Conservation (phyloP, 2,797 vertebrate genomes). For the Onychomys arenicola region DNA sequence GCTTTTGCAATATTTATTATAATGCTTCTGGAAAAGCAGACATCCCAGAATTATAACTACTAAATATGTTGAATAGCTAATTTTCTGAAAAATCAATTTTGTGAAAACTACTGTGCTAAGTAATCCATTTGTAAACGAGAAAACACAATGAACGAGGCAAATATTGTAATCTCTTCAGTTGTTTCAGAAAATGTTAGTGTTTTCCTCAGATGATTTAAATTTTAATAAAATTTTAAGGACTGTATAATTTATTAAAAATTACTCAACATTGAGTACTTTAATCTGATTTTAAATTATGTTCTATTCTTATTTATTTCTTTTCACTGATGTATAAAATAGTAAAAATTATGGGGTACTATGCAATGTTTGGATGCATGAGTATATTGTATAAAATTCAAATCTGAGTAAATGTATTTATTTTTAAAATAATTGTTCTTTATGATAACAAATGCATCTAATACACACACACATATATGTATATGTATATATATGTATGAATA, state of each 20-base stretch:
- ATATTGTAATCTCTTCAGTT: conserved; percentile 18
- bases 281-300: background rate
- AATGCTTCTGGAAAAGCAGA: background rate
- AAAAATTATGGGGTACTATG: background rate
- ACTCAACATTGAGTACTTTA: background rate
- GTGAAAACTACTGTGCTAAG: background rate
- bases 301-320: conserved; percentile 22
- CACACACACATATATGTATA: background rate
- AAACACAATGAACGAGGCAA: background rate
- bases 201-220: background rate
- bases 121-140: conserved; percentile 17
- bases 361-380: background rate
- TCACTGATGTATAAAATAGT: background rate
- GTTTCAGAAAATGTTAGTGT: conserved; percentile 24
- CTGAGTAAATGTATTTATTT: background rate
- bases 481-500: background rate
- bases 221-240: background rate
- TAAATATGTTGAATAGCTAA: background rate
- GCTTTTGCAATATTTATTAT: background rate
- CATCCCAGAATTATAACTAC: background rate
- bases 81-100: conserved; percentile 33
- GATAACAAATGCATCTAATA: background rate
- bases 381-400: background rate
- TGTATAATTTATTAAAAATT: background rate
- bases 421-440: background rate